phyloP scores from a whole-genome alignment of 2,888 invertebrate genomes.

The Agrenia bidenticulata region DNA sequence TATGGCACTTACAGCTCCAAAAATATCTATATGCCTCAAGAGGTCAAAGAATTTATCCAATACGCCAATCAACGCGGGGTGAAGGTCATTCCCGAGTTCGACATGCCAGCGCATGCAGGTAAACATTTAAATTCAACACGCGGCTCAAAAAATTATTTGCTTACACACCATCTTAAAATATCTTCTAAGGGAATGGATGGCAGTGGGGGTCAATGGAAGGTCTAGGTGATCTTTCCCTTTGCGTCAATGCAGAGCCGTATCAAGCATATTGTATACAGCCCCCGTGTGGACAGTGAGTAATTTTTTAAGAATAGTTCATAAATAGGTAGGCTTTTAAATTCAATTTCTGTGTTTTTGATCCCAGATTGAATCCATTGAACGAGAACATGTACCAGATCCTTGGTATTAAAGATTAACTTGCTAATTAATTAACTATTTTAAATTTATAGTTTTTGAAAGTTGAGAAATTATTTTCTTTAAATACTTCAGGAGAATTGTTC shows the following conservation, averaged over 20 bases:
- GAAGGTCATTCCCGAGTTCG: conserved; percentile 84
- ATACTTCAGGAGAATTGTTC: conserved; percentile 60
- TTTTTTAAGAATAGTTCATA: too few species aligned
- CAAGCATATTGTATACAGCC: conserved; percentile 72
- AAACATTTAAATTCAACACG: not conserved
- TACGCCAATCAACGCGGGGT: conserved; percentile 79
- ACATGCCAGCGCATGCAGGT: conserved; percentile 75
- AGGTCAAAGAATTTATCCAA: conserved; percentile 57
- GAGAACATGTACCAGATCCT: conserved; percentile 63
- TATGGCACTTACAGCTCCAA: conserved; percentile 75
- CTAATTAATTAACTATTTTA: too few species aligned
- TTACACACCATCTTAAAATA: conserved; percentile 42
- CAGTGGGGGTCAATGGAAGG: conserved; percentile 65
- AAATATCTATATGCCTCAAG: conserved; percentile 59
- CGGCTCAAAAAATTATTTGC: too few species aligned
- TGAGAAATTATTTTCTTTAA: too few species aligned
- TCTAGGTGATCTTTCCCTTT: conserved; percentile 73
- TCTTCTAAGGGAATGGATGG: conserved; percentile 52
- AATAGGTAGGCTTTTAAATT: too few species aligned
- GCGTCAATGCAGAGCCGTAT: conserved; percentile 73
- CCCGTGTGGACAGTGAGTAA: conserved; percentile 66
- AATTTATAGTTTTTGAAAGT: not conserved
- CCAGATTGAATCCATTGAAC: conserved; percentile 70
- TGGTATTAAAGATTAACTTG: conserved; percentile 55
- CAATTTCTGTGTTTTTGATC: not conserved